Percentiles rank a stretch among this genome's conserved stretches.
phyloP scores from a whole-genome alignment of 2,797 vertebrate species.

The Anguilla marmorata region DNA sequence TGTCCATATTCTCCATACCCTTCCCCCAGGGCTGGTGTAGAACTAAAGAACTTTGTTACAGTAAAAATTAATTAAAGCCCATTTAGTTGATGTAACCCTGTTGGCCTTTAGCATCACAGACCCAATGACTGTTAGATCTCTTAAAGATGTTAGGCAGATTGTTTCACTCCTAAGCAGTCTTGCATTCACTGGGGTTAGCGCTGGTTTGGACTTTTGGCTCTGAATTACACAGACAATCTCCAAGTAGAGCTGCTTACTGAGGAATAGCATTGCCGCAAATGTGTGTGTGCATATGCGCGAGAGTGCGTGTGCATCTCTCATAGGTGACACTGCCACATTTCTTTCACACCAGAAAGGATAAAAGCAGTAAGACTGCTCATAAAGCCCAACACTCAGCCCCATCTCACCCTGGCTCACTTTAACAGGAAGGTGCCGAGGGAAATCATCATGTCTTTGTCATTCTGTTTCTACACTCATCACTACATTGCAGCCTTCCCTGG shows the following conservation, averaged over 20 bases:
- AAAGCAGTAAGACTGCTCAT: background rate
- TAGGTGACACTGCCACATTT: no score
- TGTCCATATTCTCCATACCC: background rate
- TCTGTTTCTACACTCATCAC: background rate
- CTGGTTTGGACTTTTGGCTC: background rate
- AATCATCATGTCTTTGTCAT: background rate
- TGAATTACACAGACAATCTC: background rate
- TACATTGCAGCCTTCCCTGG: background rate
- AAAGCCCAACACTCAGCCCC: background rate
- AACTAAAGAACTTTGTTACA: background rate
- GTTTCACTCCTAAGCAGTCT: background rate
- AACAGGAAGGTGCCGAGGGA: background rate
- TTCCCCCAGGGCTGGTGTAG: background rate
- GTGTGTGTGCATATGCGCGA: no score
- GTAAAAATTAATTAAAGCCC: background rate
- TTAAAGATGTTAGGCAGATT: background rate
- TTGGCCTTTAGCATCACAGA: background rate
- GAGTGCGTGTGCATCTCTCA: no score
- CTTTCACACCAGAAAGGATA: background rate
- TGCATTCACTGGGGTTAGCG: background rate
- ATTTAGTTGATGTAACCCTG: background rate
- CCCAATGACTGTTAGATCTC: background rate
- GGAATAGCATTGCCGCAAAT: background rate
- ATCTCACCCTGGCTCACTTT: background rate
- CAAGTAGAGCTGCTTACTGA: background rate